Evolutionary conservation across 2,888 invertebrate genomes (phyloP).

Genomic region (Pyrocoelia pectoralis): DNA sequence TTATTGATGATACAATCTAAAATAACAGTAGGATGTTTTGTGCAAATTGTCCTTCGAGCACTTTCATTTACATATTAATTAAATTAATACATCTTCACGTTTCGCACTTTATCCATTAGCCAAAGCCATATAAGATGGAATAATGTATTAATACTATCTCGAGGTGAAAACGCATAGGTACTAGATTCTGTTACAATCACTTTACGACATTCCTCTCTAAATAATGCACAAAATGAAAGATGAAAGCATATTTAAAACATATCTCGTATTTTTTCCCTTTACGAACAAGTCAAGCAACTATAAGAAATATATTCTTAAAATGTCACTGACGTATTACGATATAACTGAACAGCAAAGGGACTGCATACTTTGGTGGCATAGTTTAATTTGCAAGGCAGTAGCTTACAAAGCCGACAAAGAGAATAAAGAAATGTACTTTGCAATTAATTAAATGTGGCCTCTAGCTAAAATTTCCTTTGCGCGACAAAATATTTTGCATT

Average conservation of each 20-base stretch:
- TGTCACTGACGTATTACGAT: conserved; percentile 59
- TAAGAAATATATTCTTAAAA: conserved; percentile 54
- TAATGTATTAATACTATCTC: conserved; percentile 1
- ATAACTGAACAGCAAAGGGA: conserved; percentile 51
- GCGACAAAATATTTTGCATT: conserved; percentile 21
- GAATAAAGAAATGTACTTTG: conserved; percentile 48
- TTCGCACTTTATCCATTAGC: neutral
- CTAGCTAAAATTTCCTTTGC: conserved; percentile 26
- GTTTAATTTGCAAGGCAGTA: conserved; percentile 58
- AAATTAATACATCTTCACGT: neutral
- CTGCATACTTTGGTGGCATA: conserved; percentile 59
- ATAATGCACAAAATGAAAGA: conserved; percentile 38
- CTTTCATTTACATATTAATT: neutral
- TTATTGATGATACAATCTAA: too few relatives aligned
- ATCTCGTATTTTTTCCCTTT: conserved; percentile 52
- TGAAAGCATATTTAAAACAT: conserved; percentile 48
- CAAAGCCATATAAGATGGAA: neutral
- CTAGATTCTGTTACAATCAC: conserved; percentile 45
- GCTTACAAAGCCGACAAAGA: conserved; percentile 57
- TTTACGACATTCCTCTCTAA: conserved; percentile 51
- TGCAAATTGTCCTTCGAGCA: neutral
- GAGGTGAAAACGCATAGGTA: conserved; percentile 25
- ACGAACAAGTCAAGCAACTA: conserved; percentile 45
- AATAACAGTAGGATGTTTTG: too few relatives aligned
- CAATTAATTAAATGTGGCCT: conserved; percentile 53